Evolutionary conservation across 2,797 vertebrate genomes (phyloP).

Genomic region (Mus caroli): DNA sequence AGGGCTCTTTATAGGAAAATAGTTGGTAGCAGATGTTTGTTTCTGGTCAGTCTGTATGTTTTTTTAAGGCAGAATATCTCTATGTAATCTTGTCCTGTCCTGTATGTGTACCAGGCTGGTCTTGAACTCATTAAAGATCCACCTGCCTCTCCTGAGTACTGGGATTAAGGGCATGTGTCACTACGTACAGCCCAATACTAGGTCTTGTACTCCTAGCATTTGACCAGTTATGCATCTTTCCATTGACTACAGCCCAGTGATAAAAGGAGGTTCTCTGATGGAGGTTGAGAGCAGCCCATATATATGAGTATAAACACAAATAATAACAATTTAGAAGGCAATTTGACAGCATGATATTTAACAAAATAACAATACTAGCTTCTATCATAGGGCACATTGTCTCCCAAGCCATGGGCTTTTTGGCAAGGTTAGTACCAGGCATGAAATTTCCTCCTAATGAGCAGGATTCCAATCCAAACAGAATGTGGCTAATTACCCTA

Average conservation of each 20-base stretch:
- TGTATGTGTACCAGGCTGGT: background rate
- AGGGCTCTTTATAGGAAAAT: background rate
- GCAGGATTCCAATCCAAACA: background rate
- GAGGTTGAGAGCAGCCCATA: background rate
- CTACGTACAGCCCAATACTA: background rate
- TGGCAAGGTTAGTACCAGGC: background rate
- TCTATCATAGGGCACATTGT: background rate
- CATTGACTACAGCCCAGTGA: background rate
- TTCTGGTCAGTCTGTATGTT: no score
- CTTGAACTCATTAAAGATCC: background rate
- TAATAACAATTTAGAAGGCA: background rate
- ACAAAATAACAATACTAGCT: background rate
- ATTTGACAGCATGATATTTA: background rate
- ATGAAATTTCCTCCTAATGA: background rate
- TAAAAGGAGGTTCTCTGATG: background rate
- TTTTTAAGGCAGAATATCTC: background rate
- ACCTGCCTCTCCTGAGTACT: background rate
- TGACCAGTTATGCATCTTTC: background rate
- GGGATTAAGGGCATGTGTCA: background rate
- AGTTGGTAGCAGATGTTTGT: background rate
- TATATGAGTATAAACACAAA: background rate
- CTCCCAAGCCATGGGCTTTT: background rate
- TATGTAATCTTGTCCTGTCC: background rate
- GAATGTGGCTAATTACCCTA: background rate
- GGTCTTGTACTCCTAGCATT: background rate